Evolutionary conservation across 2,113 vertebrate genomes (phyloP), one percentile per base, ranked within the genome.

Genomic region (Psilopogon haemacephalus): DNA sequence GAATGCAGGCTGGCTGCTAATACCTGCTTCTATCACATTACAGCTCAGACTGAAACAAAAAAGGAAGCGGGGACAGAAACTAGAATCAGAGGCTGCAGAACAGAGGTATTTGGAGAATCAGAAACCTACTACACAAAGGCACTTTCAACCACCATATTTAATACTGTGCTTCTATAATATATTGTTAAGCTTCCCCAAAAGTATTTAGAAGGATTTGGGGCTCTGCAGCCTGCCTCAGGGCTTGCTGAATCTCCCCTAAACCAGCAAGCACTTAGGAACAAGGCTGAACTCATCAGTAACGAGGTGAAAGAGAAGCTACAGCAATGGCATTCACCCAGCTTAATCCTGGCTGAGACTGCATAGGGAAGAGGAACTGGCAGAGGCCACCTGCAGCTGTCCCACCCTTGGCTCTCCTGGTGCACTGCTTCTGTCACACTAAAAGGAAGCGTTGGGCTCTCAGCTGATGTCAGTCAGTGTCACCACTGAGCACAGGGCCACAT

Each of bases 391-490:
- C 9, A 28, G 68, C n/a, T 17, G 1, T 13, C 14, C 62, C 38
- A 30, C 1, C 20, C 52, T 19, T 9, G 12, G 42, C 1, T 8
- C 63, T 72, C 48, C 79, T 16, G 40, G 40, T 35, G 50, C 55
- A 44, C 32, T 1, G 2, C 44, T 65, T 46, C 59, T 28, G 37
- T 23, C 1, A 1, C 81, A 24, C 68, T 27, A 54, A 23, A 63
- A 18, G 0, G 2, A 37, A 24, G 16, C 0, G 21, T 1, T 1
- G 20, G 50, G 73, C 6, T 32, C 30, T 13, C 73, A 70, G 38
- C 44, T 55, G 46, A 7, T 5, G 35, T 35, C 19, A 46, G 40
- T 33, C 55, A 11, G 46, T 0, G 8, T 33, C 62, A 16, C 30
- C 48, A 6, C 32, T 9, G 10, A 48, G 44, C 1, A 54, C 78